Percentiles rank a stretch among this genome's conserved stretches.
Conservation (phyloP, 2,797 vertebrate species). For the Anguilla marmorata region DNA sequence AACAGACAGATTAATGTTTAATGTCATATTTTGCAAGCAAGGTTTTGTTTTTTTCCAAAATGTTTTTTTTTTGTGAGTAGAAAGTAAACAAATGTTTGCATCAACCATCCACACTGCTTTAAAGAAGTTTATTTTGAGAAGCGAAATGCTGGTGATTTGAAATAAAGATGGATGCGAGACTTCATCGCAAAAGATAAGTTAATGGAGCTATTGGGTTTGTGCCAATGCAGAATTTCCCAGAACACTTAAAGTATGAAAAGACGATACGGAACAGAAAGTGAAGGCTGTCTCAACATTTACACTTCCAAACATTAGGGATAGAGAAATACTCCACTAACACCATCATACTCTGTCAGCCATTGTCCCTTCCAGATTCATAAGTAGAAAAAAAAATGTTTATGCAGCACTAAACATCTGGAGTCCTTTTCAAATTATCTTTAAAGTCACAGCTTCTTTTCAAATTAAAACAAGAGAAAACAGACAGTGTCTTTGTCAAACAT, state of each 20-base stretch:
- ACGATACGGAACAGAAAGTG: conserved; percentile 55
- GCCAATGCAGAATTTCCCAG: conserved; percentile 31
- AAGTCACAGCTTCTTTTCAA: conserved; percentile 5
- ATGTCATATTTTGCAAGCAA: conserved; percentile 36
- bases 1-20: conserved; percentile 44
- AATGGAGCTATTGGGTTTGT: conserved; percentile 31
- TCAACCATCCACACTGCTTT: neutral
- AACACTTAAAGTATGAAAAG: conserved; percentile 52
- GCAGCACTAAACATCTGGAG: neutral
- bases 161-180: conserved; percentile 23
- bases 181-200: conserved; percentile 34
- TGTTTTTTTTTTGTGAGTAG: neutral
- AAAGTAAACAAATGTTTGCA: conserved; percentile 8
- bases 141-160: conserved; percentile 19
- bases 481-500: conserved; percentile 66
- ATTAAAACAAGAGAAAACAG: conserved; percentile 54
- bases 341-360: neutral
- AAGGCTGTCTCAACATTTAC: conserved; percentile 7
- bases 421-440: neutral
- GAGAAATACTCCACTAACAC: neutral
- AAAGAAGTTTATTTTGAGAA: neutral
- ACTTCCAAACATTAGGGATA: conserved; percentile 22
- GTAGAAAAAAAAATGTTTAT: neutral
- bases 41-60: conserved; percentile 14
- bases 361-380: neutral